Conservation (phyloP, 2,888 invertebrate species). For the Apamea sordens region DNA sequence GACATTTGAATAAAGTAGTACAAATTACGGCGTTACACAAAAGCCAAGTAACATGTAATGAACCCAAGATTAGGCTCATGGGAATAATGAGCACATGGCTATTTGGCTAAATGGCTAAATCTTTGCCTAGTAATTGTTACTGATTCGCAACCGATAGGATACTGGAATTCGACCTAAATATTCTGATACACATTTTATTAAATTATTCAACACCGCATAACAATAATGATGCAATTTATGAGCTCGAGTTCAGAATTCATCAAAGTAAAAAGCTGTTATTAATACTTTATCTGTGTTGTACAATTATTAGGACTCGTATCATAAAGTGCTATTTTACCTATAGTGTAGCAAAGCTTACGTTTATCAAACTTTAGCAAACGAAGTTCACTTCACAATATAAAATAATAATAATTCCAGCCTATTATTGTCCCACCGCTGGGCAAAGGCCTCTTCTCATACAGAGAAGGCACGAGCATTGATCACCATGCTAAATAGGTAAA, state of each 20-base stretch:
- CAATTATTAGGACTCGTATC: not conserved
- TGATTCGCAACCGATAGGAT: slow-evolving; percentile 48
- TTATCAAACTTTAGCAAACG: not conserved
- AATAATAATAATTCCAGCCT: not conserved
- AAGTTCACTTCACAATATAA: not conserved
- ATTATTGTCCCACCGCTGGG: not conserved
- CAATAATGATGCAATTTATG: slow-evolving; percentile 54
- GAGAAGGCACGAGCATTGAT: not conserved
- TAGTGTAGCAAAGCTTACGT: not conserved
- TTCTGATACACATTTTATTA: slow-evolving; percentile 47
- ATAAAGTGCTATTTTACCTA: not conserved
- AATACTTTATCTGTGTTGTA: slow-evolving; percentile 7
- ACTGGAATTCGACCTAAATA: slow-evolving; percentile 60
- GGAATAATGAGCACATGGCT: slow-evolving; percentile 49
- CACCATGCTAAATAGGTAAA: not conserved
- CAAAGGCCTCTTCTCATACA: not conserved
- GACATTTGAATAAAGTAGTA: slow-evolving; percentile 78
- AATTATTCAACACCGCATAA: slow-evolving; percentile 53
- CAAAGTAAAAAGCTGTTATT: slow-evolving; percentile 21
- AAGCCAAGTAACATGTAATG: slow-evolving; percentile 62
- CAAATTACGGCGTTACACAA: slow-evolving; percentile 70
- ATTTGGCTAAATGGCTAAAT: slow-evolving; percentile 24
- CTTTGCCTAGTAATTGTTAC: slow-evolving; percentile 34
- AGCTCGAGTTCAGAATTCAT: slow-evolving; percentile 34
- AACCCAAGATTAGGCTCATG: slow-evolving; percentile 54